Evolutionary conservation across 2,888 invertebrate genomes (phyloP), one percentile per base, ranked within the genome.

Genomic region (Meghimatium bilineatum): DNA sequence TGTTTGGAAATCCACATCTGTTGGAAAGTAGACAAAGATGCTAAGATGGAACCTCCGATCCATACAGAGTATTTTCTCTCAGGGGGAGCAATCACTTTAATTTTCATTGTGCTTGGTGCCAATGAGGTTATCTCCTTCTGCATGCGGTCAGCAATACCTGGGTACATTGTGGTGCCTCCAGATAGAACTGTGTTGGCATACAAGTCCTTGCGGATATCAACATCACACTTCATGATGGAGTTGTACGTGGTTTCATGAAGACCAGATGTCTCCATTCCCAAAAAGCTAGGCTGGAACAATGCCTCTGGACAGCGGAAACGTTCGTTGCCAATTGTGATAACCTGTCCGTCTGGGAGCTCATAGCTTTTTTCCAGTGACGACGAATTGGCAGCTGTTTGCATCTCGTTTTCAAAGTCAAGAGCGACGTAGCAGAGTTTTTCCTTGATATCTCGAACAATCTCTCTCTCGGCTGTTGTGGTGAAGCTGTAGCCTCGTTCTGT

Each of bases 91-190:
- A 97, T 97, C 92, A 95, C 95, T 52, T 95, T 95, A 93, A 95
- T 95, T 93, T 95, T 95, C 95, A 95, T 95, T 83, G 95, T 95
- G 89, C 94, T 93, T 80, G 95, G 95, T 75, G 95, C 95, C 89
- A 98, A 95, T 85, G 97, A 96, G 87, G 97, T 97, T 95, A 98
- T 97, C 95, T 98, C 98, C 95, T 98, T 98, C 95, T 98, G 98
- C 98, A 98, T 98, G 92, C 98, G 96, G 95, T 98, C 98, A 90
- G 98, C 98, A 94, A 98, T 98, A 95, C 98, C 96, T 88, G 97
- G 97, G 95, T 97, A 98, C 97, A 98, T 98, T 94, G 97, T 97
- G 95, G 97, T 97, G 93, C 97, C 97, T 89, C 97, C 97, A 88
- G 97, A 97, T 92, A 97, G 95, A 94, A 97, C 97, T 90, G 96